These are phyloP conservation scores for Helobdella robusta DNA, from an alignment of 2,888 invertebrate genomes.

Conservation along the genomic window DNA sequence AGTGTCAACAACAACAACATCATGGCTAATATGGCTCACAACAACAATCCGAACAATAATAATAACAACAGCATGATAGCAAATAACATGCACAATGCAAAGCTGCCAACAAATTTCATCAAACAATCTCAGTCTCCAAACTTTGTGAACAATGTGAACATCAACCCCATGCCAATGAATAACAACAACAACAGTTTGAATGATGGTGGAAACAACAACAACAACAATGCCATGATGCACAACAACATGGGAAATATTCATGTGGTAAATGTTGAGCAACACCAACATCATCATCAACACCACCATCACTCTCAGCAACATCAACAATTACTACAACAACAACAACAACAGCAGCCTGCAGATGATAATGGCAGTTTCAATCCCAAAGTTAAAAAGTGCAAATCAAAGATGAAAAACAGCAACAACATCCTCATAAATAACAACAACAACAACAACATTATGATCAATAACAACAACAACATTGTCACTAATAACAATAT, in stretches of 20 bases:
- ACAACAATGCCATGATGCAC: neutral
- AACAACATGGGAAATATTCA: neutral
- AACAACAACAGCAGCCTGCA: neutral
- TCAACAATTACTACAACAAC: neutral
- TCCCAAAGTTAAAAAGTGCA: neutral
- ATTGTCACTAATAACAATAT: neutral
- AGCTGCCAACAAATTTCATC: neutral
- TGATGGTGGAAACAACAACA: neutral
- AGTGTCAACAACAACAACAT: too few relatives aligned
- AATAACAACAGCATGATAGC: too few relatives aligned
- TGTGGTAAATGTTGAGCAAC: neutral
- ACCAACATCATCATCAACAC: conserved; percentile 1
- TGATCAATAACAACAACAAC: neutral
- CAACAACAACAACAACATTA: neutral
- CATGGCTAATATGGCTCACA: too few relatives aligned
- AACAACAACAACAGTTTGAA: conserved; percentile 3
- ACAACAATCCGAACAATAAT: too few relatives aligned
- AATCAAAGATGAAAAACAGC: neutral
- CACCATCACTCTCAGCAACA: conserved; percentile 6
- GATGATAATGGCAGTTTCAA: neutral
- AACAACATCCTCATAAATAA: neutral
- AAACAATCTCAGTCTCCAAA: too few relatives aligned
- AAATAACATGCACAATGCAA: too few relatives aligned
- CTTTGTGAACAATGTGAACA: neutral
- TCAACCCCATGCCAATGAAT: neutral